These are phyloP conservation scores for Trinectes maculatus DNA, from an alignment of 2,113 vertebrate species.

Conservation along the genomic window DNA sequence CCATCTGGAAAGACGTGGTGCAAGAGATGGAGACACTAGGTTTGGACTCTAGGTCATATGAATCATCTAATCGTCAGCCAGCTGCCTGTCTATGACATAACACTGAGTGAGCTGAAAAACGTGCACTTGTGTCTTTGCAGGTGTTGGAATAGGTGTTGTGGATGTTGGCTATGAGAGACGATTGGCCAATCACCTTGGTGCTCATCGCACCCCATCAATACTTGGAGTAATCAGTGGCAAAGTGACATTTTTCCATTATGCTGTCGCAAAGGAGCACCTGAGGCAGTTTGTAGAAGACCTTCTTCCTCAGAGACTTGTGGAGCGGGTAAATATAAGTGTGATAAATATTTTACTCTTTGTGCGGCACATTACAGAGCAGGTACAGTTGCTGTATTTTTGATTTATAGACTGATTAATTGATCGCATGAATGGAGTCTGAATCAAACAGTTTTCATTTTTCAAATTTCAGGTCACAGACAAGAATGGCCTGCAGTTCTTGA, in stretches of 20 bases:
- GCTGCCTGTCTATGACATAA: background rate
- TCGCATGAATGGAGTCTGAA: background rate
- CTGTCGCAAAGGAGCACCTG: conserved; percentile 89
- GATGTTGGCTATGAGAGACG: conserved; percentile 93
- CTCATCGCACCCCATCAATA: conserved; percentile 93
- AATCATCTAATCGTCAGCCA: background rate
- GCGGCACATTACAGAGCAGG: background rate
- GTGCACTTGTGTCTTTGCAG: conserved; percentile 72
- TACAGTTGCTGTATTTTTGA: background rate
- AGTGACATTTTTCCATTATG: conserved; percentile 93
- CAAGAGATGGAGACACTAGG: conserved; percentile 92
- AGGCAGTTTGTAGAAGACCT: conserved; percentile 93
- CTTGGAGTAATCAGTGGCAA: conserved; percentile 92
- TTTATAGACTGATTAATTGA: background rate
- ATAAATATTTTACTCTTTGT: background rate
- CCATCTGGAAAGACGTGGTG: conserved; percentile 94
- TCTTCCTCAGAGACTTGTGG: conserved; percentile 91
- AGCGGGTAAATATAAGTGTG: conserved; percentile 84
- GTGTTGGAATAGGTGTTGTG: conserved; percentile 93
- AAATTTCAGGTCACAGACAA: conserved; percentile 89
- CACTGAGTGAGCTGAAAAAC: background rate
- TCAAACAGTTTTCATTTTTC: background rate
- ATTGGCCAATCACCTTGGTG: conserved; percentile 92
- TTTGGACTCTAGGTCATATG: conserved; percentile 47
- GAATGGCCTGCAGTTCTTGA: conserved; percentile 89